Conservation (phyloP, 1,140 invertebrate genomes). For the Brachionus calyciflorus region DNA sequence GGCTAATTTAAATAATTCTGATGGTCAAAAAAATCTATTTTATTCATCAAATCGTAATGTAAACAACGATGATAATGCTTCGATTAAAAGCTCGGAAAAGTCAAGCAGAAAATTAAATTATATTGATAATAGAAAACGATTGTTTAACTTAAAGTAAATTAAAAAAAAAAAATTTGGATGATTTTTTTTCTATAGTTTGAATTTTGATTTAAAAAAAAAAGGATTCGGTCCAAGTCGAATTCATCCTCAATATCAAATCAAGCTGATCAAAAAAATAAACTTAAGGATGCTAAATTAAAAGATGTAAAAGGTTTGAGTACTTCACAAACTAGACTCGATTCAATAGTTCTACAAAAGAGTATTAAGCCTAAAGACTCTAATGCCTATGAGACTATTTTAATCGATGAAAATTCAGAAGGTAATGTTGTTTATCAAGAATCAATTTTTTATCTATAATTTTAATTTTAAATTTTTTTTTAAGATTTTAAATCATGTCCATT, state of each 20-base stretch:
- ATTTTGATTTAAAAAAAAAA: background rate
- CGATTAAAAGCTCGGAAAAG: conserved; percentile 9
- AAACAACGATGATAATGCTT: background rate
- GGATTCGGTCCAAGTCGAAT: conserved; percentile 15
- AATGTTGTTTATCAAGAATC: background rate
- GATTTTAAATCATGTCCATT: background rate
- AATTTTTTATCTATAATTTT: background rate
- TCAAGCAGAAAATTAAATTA: background rate
- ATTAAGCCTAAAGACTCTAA: background rate
- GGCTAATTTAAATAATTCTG: background rate
- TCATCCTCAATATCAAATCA: background rate
- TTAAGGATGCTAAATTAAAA: background rate
- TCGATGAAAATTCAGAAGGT: background rate
- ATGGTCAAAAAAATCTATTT: background rate
- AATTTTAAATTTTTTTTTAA: too few relatives aligned
- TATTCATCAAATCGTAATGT: conserved; percentile 29
- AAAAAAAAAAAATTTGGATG: background rate
- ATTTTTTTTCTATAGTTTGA: background rate
- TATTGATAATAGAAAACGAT: background rate
- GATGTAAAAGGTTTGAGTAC: background rate
- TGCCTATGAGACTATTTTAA: conserved; percentile 6
- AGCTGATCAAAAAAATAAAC: background rate
- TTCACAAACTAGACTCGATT: conserved; percentile 15
- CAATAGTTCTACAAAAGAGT: conserved; percentile 9
- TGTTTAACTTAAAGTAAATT: conserved; percentile 7